Evolutionary conservation across 2,797 vertebrate genomes (phyloP).

Genomic region (Mus caroli): DNA sequence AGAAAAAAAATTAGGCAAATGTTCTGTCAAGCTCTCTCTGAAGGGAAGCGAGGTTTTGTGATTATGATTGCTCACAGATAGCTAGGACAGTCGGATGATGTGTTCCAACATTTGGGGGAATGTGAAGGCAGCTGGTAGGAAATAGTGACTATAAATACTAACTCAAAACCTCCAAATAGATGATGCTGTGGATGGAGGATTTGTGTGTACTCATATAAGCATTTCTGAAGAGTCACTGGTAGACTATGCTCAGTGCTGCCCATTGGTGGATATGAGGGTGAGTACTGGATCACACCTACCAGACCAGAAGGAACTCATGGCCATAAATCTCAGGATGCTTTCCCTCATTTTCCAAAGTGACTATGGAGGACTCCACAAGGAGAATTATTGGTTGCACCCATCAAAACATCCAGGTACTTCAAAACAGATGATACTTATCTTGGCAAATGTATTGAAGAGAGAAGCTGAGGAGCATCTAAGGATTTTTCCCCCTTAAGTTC

Average conservation of each 20-base stretch:
- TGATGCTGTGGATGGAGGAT: constrained; percentile 33
- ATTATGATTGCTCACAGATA: constrained; percentile 60
- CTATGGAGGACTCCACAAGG: neutral
- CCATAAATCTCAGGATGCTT: neutral
- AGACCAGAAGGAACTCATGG: neutral
- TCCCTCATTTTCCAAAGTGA: constrained; percentile 23
- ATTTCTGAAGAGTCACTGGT: neutral
- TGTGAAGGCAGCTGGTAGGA: constrained; percentile 54
- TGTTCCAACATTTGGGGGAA: neutral
- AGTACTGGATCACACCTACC: neutral
- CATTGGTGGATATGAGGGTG: neutral
- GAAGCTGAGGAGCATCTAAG: neutral
- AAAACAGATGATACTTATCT: neutral
- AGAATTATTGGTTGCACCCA: neutral
- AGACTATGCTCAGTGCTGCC: neutral
- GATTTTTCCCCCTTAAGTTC: constrained; percentile 33
- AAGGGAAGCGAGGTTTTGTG: constrained; percentile 61
- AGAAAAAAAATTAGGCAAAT: constrained; percentile 46
- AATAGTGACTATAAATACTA: constrained; percentile 64
- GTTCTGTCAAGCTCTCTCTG: constrained; percentile 28
- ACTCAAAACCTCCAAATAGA: constrained; percentile 46
- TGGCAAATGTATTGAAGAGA: neutral
- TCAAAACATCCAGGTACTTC: neutral
- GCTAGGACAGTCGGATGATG: constrained; percentile 36
- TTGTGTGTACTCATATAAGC: constrained; percentile 9